phyloP scores from a whole-genome alignment of 2,888 invertebrate species.

The Ormyrus thymus region DNA sequence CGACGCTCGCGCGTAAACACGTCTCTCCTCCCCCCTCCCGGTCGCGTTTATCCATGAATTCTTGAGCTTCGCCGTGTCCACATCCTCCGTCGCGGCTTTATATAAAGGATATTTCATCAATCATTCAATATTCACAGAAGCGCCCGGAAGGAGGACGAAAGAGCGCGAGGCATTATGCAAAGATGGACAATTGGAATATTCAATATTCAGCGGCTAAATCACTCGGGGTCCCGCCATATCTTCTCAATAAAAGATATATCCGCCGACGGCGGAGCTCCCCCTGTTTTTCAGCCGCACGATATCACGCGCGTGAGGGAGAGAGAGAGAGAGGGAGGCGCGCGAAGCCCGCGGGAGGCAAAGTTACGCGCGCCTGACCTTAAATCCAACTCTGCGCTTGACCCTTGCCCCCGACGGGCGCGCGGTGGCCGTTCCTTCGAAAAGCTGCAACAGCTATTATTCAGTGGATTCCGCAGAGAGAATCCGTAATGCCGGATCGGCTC shows the following conservation, averaged over 20 bases:
- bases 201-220: conserved; percentile 47
- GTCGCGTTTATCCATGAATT: not conserved
- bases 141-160: not conserved
- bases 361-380: conserved; percentile 26
- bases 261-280: not conserved
- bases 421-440: not conserved
- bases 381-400: conserved; percentile 44
- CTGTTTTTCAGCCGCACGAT: not conserved
- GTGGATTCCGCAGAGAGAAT: conserved; percentile 23
- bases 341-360: not conserved
- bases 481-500: conserved; percentile 38
- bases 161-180: conserved; percentile 36
- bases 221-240: conserved; percentile 7
- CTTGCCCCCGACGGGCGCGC: not conserved
- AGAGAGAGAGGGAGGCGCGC: no score
- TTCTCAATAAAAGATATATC: conserved; percentile 36
- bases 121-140: conserved; percentile 24
- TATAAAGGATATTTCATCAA: conserved; percentile 31
- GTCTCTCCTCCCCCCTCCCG: no score
- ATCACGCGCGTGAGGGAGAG: no score
- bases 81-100: not conserved
- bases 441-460: conserved; percentile 49
- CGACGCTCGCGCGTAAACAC: no score
- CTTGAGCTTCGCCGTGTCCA: not conserved
- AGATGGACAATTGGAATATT: conserved; percentile 50